Base-by-base conservation (phyloP, 1,140 invertebrate genomes). In the Drosophila melanogaster region DNA sequence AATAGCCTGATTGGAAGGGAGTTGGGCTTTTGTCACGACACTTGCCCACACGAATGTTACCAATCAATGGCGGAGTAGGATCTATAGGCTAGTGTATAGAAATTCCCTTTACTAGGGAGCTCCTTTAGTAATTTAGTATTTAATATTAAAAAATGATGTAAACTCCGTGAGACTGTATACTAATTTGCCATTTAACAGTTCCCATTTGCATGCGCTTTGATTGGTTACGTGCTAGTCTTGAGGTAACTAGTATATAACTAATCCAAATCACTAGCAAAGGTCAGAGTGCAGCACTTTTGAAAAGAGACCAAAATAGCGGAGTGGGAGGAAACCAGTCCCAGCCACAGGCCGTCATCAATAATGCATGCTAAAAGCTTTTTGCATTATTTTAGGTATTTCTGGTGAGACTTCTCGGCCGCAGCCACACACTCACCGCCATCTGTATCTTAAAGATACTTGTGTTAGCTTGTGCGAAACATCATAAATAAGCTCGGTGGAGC, bases 331-430 rank as follows among this genome's bases (percentile, higher is more conserved):
- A 43, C 50, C 49, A 62, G 33, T 51, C 5, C 40, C 49, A 58
- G 64, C 84, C 76, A 53, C 76, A 87, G 79, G 71, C 65, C 76
- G 77, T 72, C 79, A 91, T 91, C 69, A 90, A 91, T 91, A 85
- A 91, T 91, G 83, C 62, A 91, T 91, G 72, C 84, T 91, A 91
- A 91, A 91, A 91, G 90, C 90, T 91, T 91, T 91, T 91, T 81
- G 81, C 86, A 91, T 91, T 90, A 91, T 84, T 87, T 90, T 80
- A 81, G 70, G 72, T 89, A 87, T 64, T 87, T 86, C 78, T 70
- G 72, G 60, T 43, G 59, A 81, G 61, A 60, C 64, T 64, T 51
- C 62, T 69, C 35, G 41, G 64, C 49, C 55, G 41, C 54, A 77
- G 46, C 51, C 43, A 15, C 57, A 66, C 72, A 37, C 77, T 26